A percentile compares a stretch with the other conserved stretches of the same genome.
phyloP scores from a whole-genome alignment of 2,797 vertebrate genomes.

The Poliocrania exsul region DNA sequence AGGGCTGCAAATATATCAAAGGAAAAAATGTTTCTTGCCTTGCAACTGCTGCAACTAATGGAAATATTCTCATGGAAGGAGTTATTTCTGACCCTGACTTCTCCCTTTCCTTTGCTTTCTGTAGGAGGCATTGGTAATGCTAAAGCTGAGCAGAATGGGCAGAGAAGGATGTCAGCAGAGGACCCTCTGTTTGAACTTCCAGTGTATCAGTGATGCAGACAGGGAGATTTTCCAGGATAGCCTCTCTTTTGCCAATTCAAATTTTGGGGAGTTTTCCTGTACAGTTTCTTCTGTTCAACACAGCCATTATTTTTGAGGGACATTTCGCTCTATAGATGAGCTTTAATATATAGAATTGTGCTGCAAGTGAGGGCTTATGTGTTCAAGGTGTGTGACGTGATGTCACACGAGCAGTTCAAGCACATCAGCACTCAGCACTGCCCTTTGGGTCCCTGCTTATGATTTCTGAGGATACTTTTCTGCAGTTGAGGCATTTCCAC shows the following conservation, averaged over 20 bases:
- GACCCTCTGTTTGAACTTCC: constrained; percentile 1
- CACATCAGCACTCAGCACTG: neutral
- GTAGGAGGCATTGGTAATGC: neutral
- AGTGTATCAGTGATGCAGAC: neutral
- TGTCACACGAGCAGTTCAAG: neutral
- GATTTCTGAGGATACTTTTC: constrained; percentile 21
- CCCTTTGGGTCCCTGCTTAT: neutral
- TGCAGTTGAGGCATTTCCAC: neutral
- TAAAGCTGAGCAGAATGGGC: neutral
- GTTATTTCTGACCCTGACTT: neutral
- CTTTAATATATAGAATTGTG: neutral
- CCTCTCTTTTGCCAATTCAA: neutral
- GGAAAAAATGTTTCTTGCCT: neutral
- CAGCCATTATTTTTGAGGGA: neutral
- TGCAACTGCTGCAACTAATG: neutral
- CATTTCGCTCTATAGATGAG: neutral
- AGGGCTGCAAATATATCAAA: neutral
- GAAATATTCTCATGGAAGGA: neutral
- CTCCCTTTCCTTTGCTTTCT: neutral
- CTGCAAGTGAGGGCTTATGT: neutral
- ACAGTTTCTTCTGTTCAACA: neutral
- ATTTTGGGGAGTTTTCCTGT: neutral
- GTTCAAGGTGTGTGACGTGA: neutral
- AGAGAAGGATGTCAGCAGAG: neutral
- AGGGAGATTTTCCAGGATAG: neutral